Evolutionary conservation across 1,140 invertebrate genomes (phyloP).

Genomic region (Spodoptera litura): DNA sequence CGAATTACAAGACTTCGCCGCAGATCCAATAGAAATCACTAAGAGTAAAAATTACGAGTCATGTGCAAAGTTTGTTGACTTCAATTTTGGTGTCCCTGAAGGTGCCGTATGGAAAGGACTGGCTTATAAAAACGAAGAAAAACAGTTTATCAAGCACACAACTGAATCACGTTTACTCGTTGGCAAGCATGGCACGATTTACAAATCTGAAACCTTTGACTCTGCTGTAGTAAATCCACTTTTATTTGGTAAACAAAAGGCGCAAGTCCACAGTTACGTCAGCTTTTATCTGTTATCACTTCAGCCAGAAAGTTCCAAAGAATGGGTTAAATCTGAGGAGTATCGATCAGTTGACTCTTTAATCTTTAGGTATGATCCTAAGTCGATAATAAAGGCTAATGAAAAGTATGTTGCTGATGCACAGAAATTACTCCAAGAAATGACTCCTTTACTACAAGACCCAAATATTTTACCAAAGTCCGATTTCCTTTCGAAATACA

Average conservation of each 20-base stretch:
- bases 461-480: constrained; percentile 85
- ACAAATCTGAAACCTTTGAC: constrained; percentile 87
- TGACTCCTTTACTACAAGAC: constrained; percentile 85
- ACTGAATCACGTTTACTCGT: constrained; percentile 86
- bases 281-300: constrained; percentile 84
- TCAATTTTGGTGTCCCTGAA: constrained; percentile 87
- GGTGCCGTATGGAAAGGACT: constrained; percentile 85
- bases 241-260: constrained; percentile 84
- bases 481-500: constrained; percentile 88
- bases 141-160: constrained; percentile 86
- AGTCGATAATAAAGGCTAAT: constrained; percentile 55
- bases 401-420: constrained; percentile 72
- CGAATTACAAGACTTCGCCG: constrained; percentile 83
- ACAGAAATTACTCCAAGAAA: constrained; percentile 74
- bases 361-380: constrained; percentile 81
- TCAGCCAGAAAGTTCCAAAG: constrained; percentile 58
- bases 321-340: constrained; percentile 68
- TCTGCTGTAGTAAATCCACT: constrained; percentile 87
- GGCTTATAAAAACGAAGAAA: constrained; percentile 81
- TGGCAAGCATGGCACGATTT: constrained; percentile 87
- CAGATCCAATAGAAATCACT: constrained; percentile 87
- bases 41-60: constrained; percentile 89
- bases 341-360: constrained; percentile 85
- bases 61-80: constrained; percentile 86
- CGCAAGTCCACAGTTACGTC: constrained; percentile 87